Evolutionary conservation across 2,888 invertebrate species (phyloP), one percentile per base, ranked within the genome.

Genomic region (Agrochola macilenta): DNA sequence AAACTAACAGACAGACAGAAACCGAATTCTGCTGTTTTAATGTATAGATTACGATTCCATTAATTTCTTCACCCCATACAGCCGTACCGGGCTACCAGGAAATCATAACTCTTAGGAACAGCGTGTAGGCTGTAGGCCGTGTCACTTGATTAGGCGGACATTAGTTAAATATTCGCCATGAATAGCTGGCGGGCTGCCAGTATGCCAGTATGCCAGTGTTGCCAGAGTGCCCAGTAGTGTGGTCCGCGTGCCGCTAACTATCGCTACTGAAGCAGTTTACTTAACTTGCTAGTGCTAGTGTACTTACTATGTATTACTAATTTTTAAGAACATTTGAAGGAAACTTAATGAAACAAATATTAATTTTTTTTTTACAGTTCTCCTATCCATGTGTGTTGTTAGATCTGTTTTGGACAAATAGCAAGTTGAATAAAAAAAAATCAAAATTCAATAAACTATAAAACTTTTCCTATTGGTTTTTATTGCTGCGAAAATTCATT

Each of bases 111-210:
- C 75, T n/a, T 60, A 58, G 58, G 72, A 63, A 81, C 76, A 84
- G 57, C 69, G 61, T 79, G 85, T 77, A 81, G 63, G 14, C 65
- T 77, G 84, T 76, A 76, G 64, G n/a, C 26, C 57, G 73, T 60
- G 79, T 82, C 70, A 83, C 74, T 87, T 78, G 83, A 85, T 87
- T 81, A 83, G 81, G 60, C 68, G 69, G 68, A 74, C 66, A 81
- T 77, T 77, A 73, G 75, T 79, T 78, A 78, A 79, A 74, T 79
- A 78, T 79, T 73, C 57, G 66, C 77, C 58, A 78, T 78, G 85
- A 76, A 78, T 76, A 74, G 63, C 66, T 84, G 84, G 84, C 84
- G 63, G 30, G 20, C 52, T 73, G 84, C 73, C 83, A 80, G 76
- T 7, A 2, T 73, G 84, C 73, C 83, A 80, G 76, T 7, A 2